A percentile compares a stretch with the other conserved stretches of the same genome.
Conservation (phyloP, 2,888 invertebrate species). For the Drosophila testacea region DNA sequence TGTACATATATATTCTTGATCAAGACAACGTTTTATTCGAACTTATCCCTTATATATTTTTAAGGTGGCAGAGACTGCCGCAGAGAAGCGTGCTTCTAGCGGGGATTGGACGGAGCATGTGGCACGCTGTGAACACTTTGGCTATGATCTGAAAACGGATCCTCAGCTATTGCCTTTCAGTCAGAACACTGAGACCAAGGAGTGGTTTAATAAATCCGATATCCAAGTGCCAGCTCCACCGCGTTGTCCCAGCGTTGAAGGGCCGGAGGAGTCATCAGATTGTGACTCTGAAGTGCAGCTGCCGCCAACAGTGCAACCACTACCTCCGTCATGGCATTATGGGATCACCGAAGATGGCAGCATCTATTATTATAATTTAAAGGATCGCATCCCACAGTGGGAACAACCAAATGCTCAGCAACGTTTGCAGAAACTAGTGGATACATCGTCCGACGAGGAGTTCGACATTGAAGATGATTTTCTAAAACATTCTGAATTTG, state of each 20-base stretch:
- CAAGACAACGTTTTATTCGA: neutral
- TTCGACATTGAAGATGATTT: constrained; percentile 23
- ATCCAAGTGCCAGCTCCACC: constrained; percentile 79
- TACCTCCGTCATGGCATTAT: constrained; percentile 95
- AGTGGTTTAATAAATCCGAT: constrained; percentile 83
- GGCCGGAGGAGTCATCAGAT: constrained; percentile 56
- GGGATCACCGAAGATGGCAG: constrained; percentile 93
- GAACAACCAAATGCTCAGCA: constrained; percentile 87
- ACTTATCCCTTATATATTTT: neutral
- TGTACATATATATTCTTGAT: too few relatives aligned
- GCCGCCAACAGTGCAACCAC: constrained; percentile 86
- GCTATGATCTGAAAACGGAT: constrained; percentile 78
- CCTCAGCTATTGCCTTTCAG: constrained; percentile 82
- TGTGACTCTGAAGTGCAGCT: constrained; percentile 52
- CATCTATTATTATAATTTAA: constrained; percentile 96
- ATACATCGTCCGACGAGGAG: constrained; percentile 41
- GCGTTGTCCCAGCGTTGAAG: constrained; percentile 76
- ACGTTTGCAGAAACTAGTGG: constrained; percentile 74
- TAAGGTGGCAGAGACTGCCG: constrained; percentile 84
- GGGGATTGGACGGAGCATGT: constrained; percentile 83
- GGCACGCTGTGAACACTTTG: constrained; percentile 83
- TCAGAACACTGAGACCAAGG: constrained; percentile 83
- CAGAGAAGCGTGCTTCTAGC: constrained; percentile 83
- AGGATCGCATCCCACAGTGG: constrained; percentile 92
- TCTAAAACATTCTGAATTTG: constrained; percentile 32